Base-by-base conservation (phyloP, 2,797 vertebrate species). In the Lutjanus campechanus region DNA sequence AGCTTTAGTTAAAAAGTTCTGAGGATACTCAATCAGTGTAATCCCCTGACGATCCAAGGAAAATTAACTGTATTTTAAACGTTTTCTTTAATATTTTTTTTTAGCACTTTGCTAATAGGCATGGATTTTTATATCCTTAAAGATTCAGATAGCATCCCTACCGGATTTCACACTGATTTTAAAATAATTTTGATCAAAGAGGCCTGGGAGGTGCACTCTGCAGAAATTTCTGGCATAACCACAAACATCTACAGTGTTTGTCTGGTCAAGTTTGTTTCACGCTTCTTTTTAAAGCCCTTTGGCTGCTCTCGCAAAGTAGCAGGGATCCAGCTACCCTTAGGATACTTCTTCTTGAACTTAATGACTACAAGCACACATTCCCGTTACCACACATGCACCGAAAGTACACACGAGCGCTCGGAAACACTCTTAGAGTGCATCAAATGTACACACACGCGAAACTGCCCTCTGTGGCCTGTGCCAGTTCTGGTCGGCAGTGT, bases 391-490 rank as follows among this genome's bases (percentile, higher is more conserved):
- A 10, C 12, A 59, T 7, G 10, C 13, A 58, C 7, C 4, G 53
- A 47, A 76, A 22, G 41, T 17, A 36, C 50, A 60, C 29, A 69
- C 17, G 22, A 47, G 49, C 44, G 61, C 19, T 60, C 46, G 19
- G 29, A 65, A 20, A 58, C 50, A 49, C 66, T 75, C n/a, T 36
- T 43, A 44, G 46, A 64, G n/a, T 41, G 73, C 67, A 74, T 76
- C 43, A 69, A 51, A 70, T 36, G 41, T 40, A 61, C 60, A 49
- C 65, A 56, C 58, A 40, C 29, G 58, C 44, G 20, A 56, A 67
- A 68, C 59, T 64, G 41, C 76, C 53, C 58, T 73, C 60, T 76
- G 76, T 76, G 84, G 73, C 76, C 64, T 75, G 61, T 71, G 78
- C 61, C 77, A 76, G 54, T 76, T 69, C 66, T 50, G 73, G 68